Evolutionary conservation across 1,140 invertebrate genomes (phyloP).

Genomic region (Nasonia giraulti): DNA sequence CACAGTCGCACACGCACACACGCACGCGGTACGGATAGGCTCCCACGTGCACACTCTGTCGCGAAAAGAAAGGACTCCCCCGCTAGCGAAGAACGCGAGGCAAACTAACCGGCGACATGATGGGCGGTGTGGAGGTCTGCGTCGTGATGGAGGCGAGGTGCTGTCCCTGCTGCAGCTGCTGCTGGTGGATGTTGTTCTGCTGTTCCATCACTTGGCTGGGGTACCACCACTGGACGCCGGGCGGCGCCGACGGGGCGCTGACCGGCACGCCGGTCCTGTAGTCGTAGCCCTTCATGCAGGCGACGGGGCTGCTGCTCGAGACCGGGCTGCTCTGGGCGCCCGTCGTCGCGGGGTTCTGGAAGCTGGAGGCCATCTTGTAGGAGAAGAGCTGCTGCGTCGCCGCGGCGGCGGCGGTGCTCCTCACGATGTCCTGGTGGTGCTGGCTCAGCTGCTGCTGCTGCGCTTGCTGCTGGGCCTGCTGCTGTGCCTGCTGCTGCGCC

Average conservation of each 20-base stretch:
- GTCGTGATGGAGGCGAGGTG: constrained; percentile 71
- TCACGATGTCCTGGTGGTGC: constrained; percentile 73
- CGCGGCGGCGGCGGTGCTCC: constrained; percentile 77
- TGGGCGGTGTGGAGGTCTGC: constrained; percentile 70
- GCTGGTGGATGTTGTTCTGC: constrained; percentile 76
- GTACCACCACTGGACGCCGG: constrained; percentile 82
- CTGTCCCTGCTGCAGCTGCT: constrained; percentile 74
- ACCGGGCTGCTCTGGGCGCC: constrained; percentile 70
- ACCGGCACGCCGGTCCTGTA: constrained; percentile 76
- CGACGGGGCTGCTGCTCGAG: constrained; percentile 64
- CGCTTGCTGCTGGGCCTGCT: constrained; percentile 73
- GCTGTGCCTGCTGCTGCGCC: constrained; percentile 73
- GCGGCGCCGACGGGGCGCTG: constrained; percentile 72
- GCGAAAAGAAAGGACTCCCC: background rate
- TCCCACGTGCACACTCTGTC: background rate
- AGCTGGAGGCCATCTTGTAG: constrained; percentile 89
- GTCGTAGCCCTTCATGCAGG: constrained; percentile 76
- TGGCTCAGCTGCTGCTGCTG: constrained; percentile 64
- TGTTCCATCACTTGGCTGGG: constrained; percentile 72
- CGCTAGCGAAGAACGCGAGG: background rate
- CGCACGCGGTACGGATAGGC: background rate
- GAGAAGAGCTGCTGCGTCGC: constrained; percentile 85
- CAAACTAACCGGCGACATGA: constrained; percentile 69
- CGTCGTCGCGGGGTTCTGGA: constrained; percentile 81
- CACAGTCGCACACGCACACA: background rate